Conservation (phyloP, 2,113 vertebrate genomes). For the Crotophaga sulcirostris region DNA sequence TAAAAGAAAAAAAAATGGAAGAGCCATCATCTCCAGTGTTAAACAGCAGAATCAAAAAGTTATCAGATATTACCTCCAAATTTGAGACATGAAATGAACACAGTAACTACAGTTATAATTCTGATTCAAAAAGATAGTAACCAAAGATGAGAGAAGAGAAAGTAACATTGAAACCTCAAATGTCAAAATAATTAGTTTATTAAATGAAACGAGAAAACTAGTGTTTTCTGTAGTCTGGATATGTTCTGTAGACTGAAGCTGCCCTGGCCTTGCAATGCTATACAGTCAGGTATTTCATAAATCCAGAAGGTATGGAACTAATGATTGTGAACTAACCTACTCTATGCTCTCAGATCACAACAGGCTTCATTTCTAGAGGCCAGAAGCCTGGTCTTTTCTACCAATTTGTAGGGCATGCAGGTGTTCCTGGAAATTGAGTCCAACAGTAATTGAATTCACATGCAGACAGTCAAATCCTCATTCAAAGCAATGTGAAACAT, state of each 20-base stretch:
- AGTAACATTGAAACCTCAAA: not conserved
- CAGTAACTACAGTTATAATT: fast-evolving
- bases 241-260: not conserved
- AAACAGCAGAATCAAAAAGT: not conserved
- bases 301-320: not conserved
- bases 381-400: not conserved
- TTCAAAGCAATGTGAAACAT: not conserved
- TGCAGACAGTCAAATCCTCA: not conserved
- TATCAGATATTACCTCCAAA: not conserved
- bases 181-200: not conserved
- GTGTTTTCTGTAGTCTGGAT: not conserved
- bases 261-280: not conserved
- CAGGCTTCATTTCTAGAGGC: not conserved
- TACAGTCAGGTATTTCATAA: not conserved
- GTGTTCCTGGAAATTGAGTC: not conserved
- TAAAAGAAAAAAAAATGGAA: not conserved
- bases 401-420: not conserved
- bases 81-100: not conserved
- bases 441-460: not conserved
- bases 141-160: not conserved
- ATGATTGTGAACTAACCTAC: not conserved
- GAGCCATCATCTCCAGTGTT: not conserved
- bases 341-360: not conserved
- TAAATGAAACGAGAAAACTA: not conserved
- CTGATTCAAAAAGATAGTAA: not conserved